Base-by-base conservation (phyloP, 2,113 vertebrate species). In the Pagrus major region DNA sequence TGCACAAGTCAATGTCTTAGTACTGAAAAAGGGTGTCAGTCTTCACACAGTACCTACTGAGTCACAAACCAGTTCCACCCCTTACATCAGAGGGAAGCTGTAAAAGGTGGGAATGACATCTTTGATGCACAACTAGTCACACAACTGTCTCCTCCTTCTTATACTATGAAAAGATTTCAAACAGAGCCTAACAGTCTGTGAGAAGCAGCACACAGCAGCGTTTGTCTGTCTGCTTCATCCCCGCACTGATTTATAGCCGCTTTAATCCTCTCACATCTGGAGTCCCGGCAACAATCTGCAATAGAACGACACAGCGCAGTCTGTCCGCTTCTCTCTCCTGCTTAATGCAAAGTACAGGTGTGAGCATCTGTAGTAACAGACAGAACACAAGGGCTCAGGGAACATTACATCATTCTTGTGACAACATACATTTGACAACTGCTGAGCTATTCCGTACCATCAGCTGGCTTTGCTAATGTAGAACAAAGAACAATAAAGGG, bases 261-360 rank as follows among this genome's bases (percentile, higher is more conserved):
- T 70, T 41, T 71, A 76, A 71, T 76, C 52, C 29, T 27, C 59
- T 71, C 60, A 67, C 74, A 67, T 80, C 66, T 80, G 60, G 67
- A 71, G 25, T 33, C n/a, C 12, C 3, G 18, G 55, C 23, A 46
- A 55, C 59, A 15, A 58, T 71, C 33, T 51, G 41, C 42, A 27
- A 21, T 5, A 12, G 14, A 46, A 23, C 15, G 5, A 31, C 56
- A 27, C 18, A 7, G 21, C n/a, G 23, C 52, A 15, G 74, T 59
- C 44, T 33, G 46, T 20, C 31, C 4, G 15, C 21, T 37, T 33
- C 49, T 18, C 27, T 29, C 27, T 46, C 58, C 21, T 21, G 37
- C 47, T 12, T 2, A 21, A 33, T 44, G 27, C 29, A 55, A 23
- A 29, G 39, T 47, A 29, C 16, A 55, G 47, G 58, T 46, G 41